phyloP scores from a whole-genome alignment of 2,888 invertebrate species.

The Ctena decussata region DNA sequence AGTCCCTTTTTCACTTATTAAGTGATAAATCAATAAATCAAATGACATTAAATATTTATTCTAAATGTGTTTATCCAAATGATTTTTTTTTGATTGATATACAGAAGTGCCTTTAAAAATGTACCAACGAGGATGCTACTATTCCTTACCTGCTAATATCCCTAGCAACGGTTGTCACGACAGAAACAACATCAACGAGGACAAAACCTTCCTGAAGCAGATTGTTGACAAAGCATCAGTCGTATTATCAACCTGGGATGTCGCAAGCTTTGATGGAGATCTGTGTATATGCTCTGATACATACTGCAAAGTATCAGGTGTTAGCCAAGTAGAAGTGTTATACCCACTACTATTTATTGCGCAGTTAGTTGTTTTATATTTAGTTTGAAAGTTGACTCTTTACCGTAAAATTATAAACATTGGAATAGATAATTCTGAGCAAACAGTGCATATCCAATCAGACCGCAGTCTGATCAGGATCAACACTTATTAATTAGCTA shows the following conservation, averaged over 20 bases:
- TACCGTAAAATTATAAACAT: too few relatives aligned
- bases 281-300: constrained; percentile 32
- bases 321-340: neutral
- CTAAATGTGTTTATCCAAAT: too few relatives aligned
- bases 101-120: constrained; percentile 35
- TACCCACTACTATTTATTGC: neutral
- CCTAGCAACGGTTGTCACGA: constrained; percentile 27
- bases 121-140: constrained; percentile 22
- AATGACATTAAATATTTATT: too few relatives aligned
- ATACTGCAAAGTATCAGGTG: constrained; percentile 15
- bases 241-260: neutral
- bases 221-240: neutral
- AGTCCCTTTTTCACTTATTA: too few relatives aligned
- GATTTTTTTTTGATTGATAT: too few relatives aligned
- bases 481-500: too few relatives aligned
- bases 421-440: too few relatives aligned
- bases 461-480: too few relatives aligned
- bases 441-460: too few relatives aligned
- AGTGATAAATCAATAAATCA: too few relatives aligned
- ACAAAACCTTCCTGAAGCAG: constrained; percentile 31
- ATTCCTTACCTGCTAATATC: constrained; percentile 16
- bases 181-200: constrained; percentile 30
- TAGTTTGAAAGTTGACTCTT: neutral
- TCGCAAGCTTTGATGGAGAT: constrained; percentile 22
- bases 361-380: neutral